Conservation (phyloP, 2,113 vertebrate species). For the Sphaerodactylus townsendi region DNA sequence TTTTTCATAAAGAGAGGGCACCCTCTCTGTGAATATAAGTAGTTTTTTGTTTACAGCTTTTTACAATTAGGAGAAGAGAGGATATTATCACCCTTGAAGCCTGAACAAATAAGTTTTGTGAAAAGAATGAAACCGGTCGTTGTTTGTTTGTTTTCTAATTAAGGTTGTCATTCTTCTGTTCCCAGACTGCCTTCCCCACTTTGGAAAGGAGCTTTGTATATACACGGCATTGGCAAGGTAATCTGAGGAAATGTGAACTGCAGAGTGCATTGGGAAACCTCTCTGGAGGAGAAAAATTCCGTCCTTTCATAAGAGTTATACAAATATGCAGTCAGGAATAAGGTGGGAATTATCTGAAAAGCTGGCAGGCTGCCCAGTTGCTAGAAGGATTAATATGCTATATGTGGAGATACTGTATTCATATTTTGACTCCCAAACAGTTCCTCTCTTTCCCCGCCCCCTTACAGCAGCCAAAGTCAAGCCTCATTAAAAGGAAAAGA, state of each 20-base stretch:
- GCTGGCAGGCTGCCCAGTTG: background rate
- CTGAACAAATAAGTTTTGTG: constrained; percentile 51
- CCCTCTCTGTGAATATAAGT: background rate
- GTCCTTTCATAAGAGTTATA: constrained; percentile 33
- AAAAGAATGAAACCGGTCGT: background rate
- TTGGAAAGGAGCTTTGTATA: background rate
- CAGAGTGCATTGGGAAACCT: constrained; percentile 26
- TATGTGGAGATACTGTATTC: background rate
- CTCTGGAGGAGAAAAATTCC: constrained; percentile 28
- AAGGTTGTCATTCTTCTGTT: constrained; percentile 13
- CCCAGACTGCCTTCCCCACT: background rate
- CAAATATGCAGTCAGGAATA: constrained; percentile 54
- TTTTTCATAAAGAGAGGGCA: constrained; percentile 7
- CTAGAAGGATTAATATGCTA: background rate
- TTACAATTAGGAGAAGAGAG: background rate
- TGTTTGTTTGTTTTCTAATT: constrained; percentile 31
- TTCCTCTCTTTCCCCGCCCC: background rate
- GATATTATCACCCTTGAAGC: background rate
- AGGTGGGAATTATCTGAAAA: constrained; percentile 41
- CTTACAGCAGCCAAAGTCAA: background rate
- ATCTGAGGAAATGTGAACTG: constrained; percentile 11
- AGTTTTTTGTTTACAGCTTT: accelerated
- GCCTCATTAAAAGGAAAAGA: background rate
- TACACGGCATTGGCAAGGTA: constrained; percentile 28
- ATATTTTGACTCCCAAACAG: constrained; percentile 20